Evolutionary conservation across 2,888 invertebrate genomes (phyloP).

Genomic region (Meteorus colon): DNA sequence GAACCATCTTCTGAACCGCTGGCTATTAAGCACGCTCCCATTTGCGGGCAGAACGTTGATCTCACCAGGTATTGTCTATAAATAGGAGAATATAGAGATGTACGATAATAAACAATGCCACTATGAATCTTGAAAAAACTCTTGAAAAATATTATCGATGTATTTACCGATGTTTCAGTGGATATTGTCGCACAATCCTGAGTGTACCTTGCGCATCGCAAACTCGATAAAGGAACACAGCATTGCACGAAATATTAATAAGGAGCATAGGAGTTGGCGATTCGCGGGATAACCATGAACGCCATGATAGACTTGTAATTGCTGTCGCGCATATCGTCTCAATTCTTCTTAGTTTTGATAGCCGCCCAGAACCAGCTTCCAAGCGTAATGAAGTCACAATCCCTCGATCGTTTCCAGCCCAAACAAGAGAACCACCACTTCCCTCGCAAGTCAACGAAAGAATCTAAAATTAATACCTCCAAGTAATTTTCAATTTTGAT

Average conservation of each 20-base stretch:
- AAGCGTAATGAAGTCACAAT: constrained; percentile 82
- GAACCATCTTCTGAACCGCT: constrained; percentile 71
- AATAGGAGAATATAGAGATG: constrained; percentile 28
- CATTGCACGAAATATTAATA: constrained; percentile 85
- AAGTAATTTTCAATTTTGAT: constrained; percentile 29
- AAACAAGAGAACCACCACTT: constrained; percentile 79
- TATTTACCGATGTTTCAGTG: constrained; percentile 74
- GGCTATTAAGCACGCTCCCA: constrained; percentile 69
- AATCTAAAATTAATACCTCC: constrained; percentile 66
- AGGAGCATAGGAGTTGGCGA: constrained; percentile 83
- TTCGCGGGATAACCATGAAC: constrained; percentile 88
- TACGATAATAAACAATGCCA: neutral
- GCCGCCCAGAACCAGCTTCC: constrained; percentile 80
- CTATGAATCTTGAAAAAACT: constrained; percentile 9
- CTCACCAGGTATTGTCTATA: constrained; percentile 75
- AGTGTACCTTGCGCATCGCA: constrained; percentile 76
- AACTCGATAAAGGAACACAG: constrained; percentile 80
- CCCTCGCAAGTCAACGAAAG: constrained; percentile 85
- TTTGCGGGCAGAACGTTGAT: constrained; percentile 86
- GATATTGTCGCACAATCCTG: constrained; percentile 76
- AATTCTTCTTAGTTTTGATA: constrained; percentile 81
- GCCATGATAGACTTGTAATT: constrained; percentile 84
- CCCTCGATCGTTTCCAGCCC: constrained; percentile 88
- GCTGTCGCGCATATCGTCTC: constrained; percentile 77
- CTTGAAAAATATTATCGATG: constrained; percentile 1